Percentiles rank a stretch among this genome's conserved stretches.
These are phyloP conservation scores for Trichosurus vulpecula DNA, from an alignment of 2,797 vertebrate genomes.

Conservation along the genomic window DNA sequence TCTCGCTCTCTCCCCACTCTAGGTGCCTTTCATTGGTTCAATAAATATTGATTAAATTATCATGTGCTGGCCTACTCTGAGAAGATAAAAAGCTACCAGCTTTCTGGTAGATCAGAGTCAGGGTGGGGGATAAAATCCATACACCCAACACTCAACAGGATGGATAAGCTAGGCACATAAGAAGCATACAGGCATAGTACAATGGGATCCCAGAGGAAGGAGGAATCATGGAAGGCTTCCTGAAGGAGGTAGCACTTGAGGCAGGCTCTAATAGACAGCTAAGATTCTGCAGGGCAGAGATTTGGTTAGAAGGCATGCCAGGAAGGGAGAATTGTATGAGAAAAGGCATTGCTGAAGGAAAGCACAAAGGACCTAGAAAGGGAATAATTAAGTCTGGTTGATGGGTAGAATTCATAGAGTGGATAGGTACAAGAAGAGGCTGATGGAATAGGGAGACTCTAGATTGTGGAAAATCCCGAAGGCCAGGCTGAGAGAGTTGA, in stretches of 20 bases:
- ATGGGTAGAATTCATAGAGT: neutral
- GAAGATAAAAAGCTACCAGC: neutral
- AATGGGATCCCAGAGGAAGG: neutral
- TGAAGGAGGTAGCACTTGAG: neutral
- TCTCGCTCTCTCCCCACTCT: no score
- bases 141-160: neutral
- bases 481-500: no score
- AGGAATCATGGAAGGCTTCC: neutral
- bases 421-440: neutral
- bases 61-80: neutral
- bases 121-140: no score
- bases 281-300: neutral
- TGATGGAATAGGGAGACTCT: no score
- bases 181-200: neutral
- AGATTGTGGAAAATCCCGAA: no score
- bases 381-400: neutral
- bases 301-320: neutral
- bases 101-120: neutral
- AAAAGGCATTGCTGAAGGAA: neutral
- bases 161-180: neutral
- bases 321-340: neutral
- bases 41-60: neutral
- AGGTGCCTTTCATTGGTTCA: neutral
- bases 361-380: neutral
- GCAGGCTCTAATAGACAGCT: neutral